Percentiles rank a stretch among this genome's conserved stretches.
Evolutionary conservation across 2,888 invertebrate species (phyloP).

Genomic region (Thelaira solivaga): DNA sequence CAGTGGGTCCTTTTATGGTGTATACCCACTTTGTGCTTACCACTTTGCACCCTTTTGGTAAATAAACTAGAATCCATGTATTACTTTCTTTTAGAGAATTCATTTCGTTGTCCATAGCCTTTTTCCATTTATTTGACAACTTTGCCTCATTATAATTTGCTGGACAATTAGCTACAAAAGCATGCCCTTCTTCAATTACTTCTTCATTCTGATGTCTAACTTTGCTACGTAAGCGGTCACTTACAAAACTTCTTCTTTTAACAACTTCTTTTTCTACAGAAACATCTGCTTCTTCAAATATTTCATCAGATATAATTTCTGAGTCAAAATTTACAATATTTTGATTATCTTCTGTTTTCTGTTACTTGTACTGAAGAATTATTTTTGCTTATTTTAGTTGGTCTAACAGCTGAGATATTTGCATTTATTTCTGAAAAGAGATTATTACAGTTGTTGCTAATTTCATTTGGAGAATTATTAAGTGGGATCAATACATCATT

Average conservation of each 20-base stretch:
- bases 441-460: neutral
- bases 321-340: conserved; percentile 4
- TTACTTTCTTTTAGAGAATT: conserved; percentile 30
- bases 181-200: conserved; percentile 20
- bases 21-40: conserved; percentile 20
- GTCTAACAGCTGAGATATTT: neutral
- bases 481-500: conserved; percentile 4
- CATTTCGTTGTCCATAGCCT: conserved; percentile 54
- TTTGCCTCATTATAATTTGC: conserved; percentile 32
- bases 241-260: conserved; percentile 22
- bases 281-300: conserved; percentile 18
- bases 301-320: conserved; percentile 6
- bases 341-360: neutral
- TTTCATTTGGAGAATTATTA: neutral
- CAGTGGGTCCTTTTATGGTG: conserved; percentile 16
- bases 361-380: neutral
- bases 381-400: neutral
- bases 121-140: conserved; percentile 41
- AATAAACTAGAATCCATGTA: conserved; percentile 32
- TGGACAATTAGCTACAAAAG: conserved; percentile 28
- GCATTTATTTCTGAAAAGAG: neutral
- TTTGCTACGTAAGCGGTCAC: conserved; percentile 33
- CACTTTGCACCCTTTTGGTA: conserved; percentile 12
- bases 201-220: neutral
- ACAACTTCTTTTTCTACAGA: neutral